Evolutionary conservation across 2,888 invertebrate genomes (phyloP).

Genomic region (Sturmia bella): DNA sequence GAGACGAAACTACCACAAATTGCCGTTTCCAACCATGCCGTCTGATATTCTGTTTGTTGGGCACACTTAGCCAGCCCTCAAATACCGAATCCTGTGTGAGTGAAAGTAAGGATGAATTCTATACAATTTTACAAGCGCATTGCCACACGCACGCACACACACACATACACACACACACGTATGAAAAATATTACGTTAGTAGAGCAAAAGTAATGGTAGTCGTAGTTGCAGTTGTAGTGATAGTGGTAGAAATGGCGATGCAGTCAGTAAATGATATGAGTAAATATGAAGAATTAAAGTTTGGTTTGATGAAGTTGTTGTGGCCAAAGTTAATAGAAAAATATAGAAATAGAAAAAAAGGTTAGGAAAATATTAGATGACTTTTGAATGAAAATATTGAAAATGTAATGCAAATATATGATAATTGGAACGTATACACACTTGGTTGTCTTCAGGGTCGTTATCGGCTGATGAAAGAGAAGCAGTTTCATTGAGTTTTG

Average conservation of each 20-base stretch:
- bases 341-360: constrained; percentile 60
- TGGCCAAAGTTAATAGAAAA: constrained; percentile 43
- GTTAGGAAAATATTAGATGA: constrained; percentile 48
- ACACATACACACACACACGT: constrained; percentile 8
- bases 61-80: constrained; percentile 98
- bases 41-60: constrained; percentile 96
- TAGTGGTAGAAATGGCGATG: constrained; percentile 19
- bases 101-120: constrained; percentile 78
- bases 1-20: constrained; percentile 97
- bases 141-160: neutral
- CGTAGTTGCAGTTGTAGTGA: constrained; percentile 22
- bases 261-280: constrained; percentile 41
- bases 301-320: constrained; percentile 34
- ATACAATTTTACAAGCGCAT: constrained; percentile 41
- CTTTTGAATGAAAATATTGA: constrained; percentile 28
- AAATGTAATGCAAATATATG: neutral
- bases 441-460: constrained; percentile 88
- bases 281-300: constrained; percentile 26
- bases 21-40: constrained; percentile 98
- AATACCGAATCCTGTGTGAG: constrained; percentile 87
- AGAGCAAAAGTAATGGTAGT: constrained; percentile 19
- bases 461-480: constrained; percentile 95
- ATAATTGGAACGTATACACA: constrained; percentile 69
- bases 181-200: constrained; percentile 23
- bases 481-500: constrained; percentile 94